Percentiles rank a stretch among this genome's conserved stretches.
These are phyloP conservation scores for Andrena flavipes DNA, from an alignment of 2,888 invertebrate species.

Conservation along the genomic window DNA sequence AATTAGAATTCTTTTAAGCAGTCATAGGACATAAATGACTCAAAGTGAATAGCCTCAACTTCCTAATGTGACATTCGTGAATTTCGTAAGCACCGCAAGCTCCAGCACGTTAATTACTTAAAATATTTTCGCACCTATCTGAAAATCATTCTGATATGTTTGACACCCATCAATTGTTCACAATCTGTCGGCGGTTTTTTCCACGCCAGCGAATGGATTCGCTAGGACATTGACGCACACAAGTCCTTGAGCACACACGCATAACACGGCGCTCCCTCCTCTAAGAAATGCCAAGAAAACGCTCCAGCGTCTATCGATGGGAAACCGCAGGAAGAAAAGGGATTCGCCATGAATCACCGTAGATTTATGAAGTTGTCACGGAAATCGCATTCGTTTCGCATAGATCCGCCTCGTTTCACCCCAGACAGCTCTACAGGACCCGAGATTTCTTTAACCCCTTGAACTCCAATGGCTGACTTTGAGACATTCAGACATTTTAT, in stretches of 20 bases:
- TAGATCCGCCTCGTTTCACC: neutral
- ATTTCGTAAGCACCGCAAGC: no score
- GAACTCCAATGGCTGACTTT: neutral
- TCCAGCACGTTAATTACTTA: no score
- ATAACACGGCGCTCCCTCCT: conserved; percentile 41
- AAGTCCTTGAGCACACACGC: conserved; percentile 5
- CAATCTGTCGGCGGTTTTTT: conserved; percentile 13
- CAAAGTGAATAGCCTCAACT: no score
- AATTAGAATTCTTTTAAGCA: no score
- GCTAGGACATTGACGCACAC: neutral
- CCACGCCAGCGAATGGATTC: conserved; percentile 7
- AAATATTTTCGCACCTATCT: neutral
- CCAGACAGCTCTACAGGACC: neutral
- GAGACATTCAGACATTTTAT: no score
- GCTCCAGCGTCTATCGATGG: conserved; percentile 32
- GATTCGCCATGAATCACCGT: conserved; percentile 24
- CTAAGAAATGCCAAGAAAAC: conserved; percentile 54
- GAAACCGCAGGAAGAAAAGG: conserved; percentile 34
- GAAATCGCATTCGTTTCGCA: conserved; percentile 13
- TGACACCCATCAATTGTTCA: neutral
- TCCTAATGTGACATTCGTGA: no score
- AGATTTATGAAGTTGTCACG: conserved; percentile 28
- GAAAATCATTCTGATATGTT: neutral
- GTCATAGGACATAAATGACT: no score
- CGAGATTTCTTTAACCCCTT: neutral